Evolutionary conservation across 64 coral and sea anemone genomes (phyloP).

Genomic region (Dendrophyllia cribrosa): DNA sequence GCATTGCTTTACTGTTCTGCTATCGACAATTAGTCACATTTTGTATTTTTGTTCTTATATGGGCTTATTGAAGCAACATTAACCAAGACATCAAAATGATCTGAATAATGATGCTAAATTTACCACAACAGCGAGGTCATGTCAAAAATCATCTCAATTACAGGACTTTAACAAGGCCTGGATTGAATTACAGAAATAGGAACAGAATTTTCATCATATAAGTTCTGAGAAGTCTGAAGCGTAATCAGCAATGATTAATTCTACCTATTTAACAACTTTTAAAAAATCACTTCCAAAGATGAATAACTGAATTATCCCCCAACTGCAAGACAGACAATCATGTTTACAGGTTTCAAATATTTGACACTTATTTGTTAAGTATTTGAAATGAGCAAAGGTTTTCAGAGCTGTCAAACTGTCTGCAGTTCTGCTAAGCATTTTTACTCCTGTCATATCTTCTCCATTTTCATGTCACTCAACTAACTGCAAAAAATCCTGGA

Average conservation of each 20-base stretch:
- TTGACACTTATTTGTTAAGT: not conserved
- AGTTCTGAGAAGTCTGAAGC: not conserved
- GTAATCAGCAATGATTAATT: not conserved
- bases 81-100: not conserved
- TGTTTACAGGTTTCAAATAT: not conserved
- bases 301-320: not conserved
- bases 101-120: not conserved
- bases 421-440: too few species aligned
- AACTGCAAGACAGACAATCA: not conserved
- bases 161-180: not conserved
- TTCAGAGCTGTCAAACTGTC: not conserved
- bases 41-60: too few species aligned
- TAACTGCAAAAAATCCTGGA: not conserved
- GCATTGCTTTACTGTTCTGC: too few species aligned
- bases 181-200: not conserved
- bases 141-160: not conserved
- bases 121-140: not conserved
- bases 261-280: not conserved
- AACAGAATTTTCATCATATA: not conserved
- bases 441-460: not conserved
- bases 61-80: too few species aligned
- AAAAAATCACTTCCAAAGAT: not conserved
- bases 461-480: not conserved
- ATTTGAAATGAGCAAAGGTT: not conserved
- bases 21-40: too few species aligned